phyloP scores from a whole-genome alignment of 2,797 vertebrate genomes.

The Melanotaenia maccullochi region DNA sequence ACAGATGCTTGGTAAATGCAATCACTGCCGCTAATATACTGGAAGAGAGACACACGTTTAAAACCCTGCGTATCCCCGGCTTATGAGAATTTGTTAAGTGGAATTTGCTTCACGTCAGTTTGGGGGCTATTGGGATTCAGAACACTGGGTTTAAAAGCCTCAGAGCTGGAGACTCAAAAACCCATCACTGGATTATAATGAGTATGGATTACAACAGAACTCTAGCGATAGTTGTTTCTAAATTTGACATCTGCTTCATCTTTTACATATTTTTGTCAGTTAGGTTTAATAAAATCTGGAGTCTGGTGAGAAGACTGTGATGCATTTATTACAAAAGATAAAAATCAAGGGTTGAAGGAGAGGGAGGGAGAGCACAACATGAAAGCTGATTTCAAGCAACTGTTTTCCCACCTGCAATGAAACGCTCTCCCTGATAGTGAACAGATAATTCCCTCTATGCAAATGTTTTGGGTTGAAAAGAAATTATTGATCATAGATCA shows the following conservation, averaged over 20 bases:
- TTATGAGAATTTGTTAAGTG: slow-evolving; percentile 24
- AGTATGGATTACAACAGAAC: neutral
- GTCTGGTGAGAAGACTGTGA: slow-evolving; percentile 19
- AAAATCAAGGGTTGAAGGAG: slow-evolving; percentile 33
- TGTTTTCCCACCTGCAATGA: slow-evolving; percentile 47
- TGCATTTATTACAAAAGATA: slow-evolving; percentile 54
- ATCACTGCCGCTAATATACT: slow-evolving; percentile 9
- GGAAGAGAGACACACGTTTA: slow-evolving; percentile 3
- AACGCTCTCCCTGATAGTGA: slow-evolving; percentile 20
- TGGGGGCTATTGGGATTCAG: neutral
- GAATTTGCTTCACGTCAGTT: slow-evolving; percentile 3
- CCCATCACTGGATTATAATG: neutral
- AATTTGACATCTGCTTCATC: neutral
- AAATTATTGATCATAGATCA: slow-evolving; percentile 74
- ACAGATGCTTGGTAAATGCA: slow-evolving; percentile 16
- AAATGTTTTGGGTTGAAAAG: slow-evolving; percentile 74
- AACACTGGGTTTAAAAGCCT: slow-evolving; percentile 16
- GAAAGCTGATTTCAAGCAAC: slow-evolving; percentile 67
- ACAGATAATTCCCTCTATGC: slow-evolving; percentile 66
- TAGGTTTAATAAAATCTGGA: neutral
- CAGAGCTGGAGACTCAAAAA: slow-evolving; percentile 18
- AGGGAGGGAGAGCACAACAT: slow-evolving; percentile 11
- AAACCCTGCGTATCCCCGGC: neutral
- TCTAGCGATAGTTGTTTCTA: neutral
- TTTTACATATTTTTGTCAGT: neutral